These are phyloP conservation scores for Melipona quadrifasciata DNA, from an alignment of 1,140 invertebrate species.

Conservation along the genomic window DNA sequence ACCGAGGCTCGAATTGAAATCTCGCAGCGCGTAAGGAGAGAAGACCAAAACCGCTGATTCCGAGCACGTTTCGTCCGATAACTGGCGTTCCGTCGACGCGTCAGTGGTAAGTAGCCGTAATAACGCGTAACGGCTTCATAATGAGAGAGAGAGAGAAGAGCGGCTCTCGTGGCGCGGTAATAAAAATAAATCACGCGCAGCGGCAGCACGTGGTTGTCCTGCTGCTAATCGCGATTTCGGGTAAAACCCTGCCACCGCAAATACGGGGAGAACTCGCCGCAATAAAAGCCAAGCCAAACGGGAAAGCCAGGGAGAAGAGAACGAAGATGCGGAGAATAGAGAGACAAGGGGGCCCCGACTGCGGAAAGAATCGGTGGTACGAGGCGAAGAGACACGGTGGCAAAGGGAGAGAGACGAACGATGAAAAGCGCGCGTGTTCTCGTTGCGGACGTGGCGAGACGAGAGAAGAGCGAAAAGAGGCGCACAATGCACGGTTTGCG, in stretches of 20 bases:
- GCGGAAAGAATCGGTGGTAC: not conserved
- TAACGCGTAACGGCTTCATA: slow-evolving; percentile 29
- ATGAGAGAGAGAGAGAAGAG: slow-evolving; percentile 20
- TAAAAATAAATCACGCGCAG: slow-evolving; percentile 63
- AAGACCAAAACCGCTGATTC: too few relatives aligned
- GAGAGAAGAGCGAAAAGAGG: not conserved
- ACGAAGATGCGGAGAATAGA: not conserved
- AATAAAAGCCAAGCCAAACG: slow-evolving; percentile 49
- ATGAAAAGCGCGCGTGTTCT: slow-evolving; percentile 15
- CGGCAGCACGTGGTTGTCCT: slow-evolving; percentile 46
- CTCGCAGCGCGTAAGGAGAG: too few relatives aligned
- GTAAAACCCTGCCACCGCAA: slow-evolving; percentile 55
- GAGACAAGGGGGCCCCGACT: not conserved
- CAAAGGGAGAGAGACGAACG: not conserved
- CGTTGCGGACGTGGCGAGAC: slow-evolving; percentile 10
- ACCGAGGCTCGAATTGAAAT: too few relatives aligned
- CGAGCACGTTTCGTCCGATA: too few relatives aligned
- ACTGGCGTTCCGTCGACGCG: not conserved
- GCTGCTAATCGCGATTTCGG: slow-evolving; percentile 62
- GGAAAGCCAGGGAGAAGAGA: not conserved
- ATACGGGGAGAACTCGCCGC: slow-evolving; percentile 55
- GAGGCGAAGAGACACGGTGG: too few relatives aligned
- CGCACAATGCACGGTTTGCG: slow-evolving; percentile 34
- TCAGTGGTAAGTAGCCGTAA: not conserved
- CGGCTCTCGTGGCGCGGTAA: slow-evolving; percentile 8